These are phyloP conservation scores for Ethmia dodecea DNA, from an alignment of 2,888 invertebrate genomes.

Conservation along the genomic window DNA sequence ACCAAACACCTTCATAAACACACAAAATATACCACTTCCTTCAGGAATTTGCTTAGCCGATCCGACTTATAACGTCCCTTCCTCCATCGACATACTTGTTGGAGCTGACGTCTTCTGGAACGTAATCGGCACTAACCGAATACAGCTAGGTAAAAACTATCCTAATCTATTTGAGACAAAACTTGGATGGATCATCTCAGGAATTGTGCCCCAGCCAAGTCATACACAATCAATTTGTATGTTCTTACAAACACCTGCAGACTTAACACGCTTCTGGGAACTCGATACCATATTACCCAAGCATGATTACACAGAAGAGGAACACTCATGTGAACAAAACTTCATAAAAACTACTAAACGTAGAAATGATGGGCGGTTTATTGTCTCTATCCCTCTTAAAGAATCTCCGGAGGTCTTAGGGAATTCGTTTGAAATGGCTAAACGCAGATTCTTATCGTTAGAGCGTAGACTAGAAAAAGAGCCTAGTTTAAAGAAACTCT, in stretches of 20 bases:
- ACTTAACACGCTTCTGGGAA: constrained; percentile 5
- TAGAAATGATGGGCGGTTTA: constrained; percentile 8
- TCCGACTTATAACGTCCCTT: constrained; percentile 8
- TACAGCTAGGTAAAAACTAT: constrained; percentile 8
- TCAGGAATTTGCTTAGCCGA: constrained; percentile 10
- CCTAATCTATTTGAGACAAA: constrained; percentile 9
- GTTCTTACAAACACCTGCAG: not conserved
- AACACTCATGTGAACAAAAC: constrained; percentile 12
- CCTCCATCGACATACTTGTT: constrained; percentile 10
- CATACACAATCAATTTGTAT: not conserved
- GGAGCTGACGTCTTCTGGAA: constrained; percentile 14
- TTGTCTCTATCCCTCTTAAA: no score
- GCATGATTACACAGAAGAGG: constrained; percentile 2
- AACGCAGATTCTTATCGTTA: no score
- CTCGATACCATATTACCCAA: constrained; percentile 1
- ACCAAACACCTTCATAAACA: constrained; percentile 2
- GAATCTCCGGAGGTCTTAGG: no score
- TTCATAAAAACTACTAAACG: constrained; percentile 12
- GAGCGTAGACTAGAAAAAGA: no score
- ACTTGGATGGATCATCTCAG: not conserved
- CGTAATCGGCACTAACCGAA: constrained; percentile 1
- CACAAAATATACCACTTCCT: not conserved
- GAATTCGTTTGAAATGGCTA: no score
- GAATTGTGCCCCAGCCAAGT: not conserved
- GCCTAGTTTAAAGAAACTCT: no score